These are phyloP conservation scores for Allolobophora icterica DNA, from an alignment of 2,888 invertebrate species.

Conservation along the genomic window DNA sequence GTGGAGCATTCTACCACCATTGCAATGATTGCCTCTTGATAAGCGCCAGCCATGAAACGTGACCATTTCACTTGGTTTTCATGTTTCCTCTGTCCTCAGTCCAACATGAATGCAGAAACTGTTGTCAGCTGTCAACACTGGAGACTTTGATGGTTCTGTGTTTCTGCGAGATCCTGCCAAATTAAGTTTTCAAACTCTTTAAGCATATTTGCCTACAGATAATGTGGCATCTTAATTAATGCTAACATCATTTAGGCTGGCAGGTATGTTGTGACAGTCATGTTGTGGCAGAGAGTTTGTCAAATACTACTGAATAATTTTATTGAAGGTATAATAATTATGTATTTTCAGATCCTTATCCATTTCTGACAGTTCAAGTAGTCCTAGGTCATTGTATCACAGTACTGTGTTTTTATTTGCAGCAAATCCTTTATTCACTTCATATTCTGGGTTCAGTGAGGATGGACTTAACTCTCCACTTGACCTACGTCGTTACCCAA, in stretches of 20 bases:
- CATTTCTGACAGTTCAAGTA: no score
- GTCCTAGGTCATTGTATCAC: not conserved
- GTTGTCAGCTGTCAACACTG: not conserved
- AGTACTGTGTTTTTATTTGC: not conserved
- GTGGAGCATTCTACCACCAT: not conserved
- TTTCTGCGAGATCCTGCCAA: not conserved
- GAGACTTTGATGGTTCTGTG: not conserved
- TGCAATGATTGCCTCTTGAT: not conserved
- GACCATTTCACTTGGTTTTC: not conserved
- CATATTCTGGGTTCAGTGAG: slow-evolving; percentile 15
- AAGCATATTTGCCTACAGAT: not conserved
- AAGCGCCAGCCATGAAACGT: not conserved
- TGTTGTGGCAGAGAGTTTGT: not conserved
- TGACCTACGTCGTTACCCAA: slow-evolving; percentile 3
- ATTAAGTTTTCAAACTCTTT: not conserved
- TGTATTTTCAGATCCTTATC: not conserved
- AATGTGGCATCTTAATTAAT: not conserved
- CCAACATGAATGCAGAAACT: not conserved
- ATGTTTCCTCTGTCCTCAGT: not conserved
- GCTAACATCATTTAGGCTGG: not conserved
- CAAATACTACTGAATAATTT: not conserved
- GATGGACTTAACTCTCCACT: slow-evolving; percentile 15
- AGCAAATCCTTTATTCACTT: not conserved
- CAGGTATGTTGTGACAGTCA: no score
- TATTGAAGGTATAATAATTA: not conserved